phyloP scores from a whole-genome alignment of 2,113 vertebrate species.

The Neotragus moschatus region DNA sequence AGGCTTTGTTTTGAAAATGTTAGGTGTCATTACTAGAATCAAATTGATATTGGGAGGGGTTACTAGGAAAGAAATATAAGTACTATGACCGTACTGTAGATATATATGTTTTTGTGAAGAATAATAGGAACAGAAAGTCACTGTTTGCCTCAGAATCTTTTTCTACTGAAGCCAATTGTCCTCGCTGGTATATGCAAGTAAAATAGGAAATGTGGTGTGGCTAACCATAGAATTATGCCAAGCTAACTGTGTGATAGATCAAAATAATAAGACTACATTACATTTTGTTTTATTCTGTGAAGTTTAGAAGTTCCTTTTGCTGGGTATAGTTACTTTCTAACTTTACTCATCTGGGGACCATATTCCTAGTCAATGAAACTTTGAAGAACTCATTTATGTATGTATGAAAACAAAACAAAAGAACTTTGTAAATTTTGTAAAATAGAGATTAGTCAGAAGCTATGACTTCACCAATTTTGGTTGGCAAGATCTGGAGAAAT shows the following conservation, averaged over 20 bases:
- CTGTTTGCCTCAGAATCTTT: not conserved
- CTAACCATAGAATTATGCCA: not conserved
- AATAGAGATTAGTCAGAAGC: not conserved
- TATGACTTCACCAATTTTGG: not conserved
- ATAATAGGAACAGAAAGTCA: not conserved
- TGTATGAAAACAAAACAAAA: not conserved
- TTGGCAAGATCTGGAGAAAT: not conserved
- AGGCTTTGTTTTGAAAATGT: constrained; percentile 55
- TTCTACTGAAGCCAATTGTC: not conserved
- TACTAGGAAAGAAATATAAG: constrained; percentile 47
- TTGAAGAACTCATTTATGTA: not conserved
- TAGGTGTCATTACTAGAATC: constrained; percentile 53
- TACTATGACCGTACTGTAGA: constrained; percentile 5
- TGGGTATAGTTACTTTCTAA: not conserved
- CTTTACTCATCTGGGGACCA: not conserved
- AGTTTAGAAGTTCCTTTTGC: constrained; percentile 9
- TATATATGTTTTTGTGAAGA: constrained; percentile 31
- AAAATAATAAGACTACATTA: not conserved
- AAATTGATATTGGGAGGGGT: constrained; percentile 41
- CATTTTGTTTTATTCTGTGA: not conserved
- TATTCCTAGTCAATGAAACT: not conserved
- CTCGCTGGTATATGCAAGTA: not conserved
- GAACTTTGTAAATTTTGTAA: not conserved
- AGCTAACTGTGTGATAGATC: not conserved
- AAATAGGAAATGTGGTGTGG: not conserved